A percentile compares a stretch with the other conserved stretches of the same genome.
Evolutionary conservation across 2,113 vertebrate species (phyloP).

Genomic region (Petroica traversi): DNA sequence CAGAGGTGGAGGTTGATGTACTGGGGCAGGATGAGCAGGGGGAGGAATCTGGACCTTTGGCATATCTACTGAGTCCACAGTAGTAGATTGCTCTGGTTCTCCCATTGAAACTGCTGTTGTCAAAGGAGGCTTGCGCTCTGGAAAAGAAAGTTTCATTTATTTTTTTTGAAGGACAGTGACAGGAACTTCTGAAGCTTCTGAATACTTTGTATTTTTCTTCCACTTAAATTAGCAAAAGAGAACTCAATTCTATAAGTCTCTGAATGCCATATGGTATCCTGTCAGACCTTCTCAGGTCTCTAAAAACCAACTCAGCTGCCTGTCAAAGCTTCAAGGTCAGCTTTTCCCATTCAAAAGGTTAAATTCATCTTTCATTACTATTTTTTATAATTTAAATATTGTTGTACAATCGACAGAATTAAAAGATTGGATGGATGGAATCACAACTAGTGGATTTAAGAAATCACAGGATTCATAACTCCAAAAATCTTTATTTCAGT

Average conservation of each 20-base stretch:
- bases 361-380: neutral
- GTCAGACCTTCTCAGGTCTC: neutral
- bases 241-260: neutral
- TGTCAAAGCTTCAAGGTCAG: neutral
- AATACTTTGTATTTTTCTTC: neutral
- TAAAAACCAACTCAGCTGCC: neutral
- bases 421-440: neutral
- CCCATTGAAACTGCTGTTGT: slow-evolving; percentile 76
- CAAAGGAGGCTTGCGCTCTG: slow-evolving; percentile 87
- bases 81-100: slow-evolving; percentile 76
- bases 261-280: neutral
- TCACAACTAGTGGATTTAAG: neutral
- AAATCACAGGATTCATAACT: neutral
- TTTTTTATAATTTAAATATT: neutral
- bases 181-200: neutral
- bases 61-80: slow-evolving; percentile 78
- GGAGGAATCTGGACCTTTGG: slow-evolving; percentile 87
- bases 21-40: slow-evolving; percentile 85
- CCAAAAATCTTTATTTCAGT: neutral
- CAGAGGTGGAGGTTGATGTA: slow-evolving; percentile 89
- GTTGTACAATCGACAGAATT: neutral
- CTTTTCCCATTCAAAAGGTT: neutral
- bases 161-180: neutral
- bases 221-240: neutral
- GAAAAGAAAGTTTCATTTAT: neutral